These are phyloP conservation scores for Lampropteryx suffumata DNA, from an alignment of 2,888 invertebrate species.

Conservation along the genomic window DNA sequence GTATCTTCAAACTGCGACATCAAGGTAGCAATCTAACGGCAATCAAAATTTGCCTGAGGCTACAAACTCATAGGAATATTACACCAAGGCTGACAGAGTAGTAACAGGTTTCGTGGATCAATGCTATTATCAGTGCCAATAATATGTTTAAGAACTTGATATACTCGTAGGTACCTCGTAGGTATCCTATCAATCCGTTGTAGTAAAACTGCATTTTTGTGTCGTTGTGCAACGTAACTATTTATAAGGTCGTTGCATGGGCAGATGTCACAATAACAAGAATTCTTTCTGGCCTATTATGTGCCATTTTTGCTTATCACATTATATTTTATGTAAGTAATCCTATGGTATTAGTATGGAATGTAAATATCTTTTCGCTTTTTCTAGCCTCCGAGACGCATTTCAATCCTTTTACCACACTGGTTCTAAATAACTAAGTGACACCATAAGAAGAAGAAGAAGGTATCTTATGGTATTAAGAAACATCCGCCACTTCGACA, in stretches of 20 bases:
- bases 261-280: slow-evolving; percentile 18
- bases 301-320: background rate
- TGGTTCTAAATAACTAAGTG: too few relatives aligned
- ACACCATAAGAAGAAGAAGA: too few relatives aligned
- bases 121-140: slow-evolving; percentile 34
- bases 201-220: slow-evolving; percentile 9
- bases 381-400: too few relatives aligned
- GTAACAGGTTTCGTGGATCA: slow-evolving; percentile 38
- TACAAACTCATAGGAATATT: slow-evolving; percentile 34
- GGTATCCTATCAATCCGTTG: slow-evolving; percentile 5
- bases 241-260: slow-evolving; percentile 11
- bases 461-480: too few relatives aligned
- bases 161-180: too few relatives aligned
- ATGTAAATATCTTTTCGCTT: too few relatives aligned
- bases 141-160: slow-evolving; percentile 19
- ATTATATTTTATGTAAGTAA: too few relatives aligned
- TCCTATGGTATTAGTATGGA: too few relatives aligned
- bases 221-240: background rate
- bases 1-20: slow-evolving; percentile 31
- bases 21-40: slow-evolving; percentile 28
- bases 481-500: too few relatives aligned
- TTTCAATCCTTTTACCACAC: too few relatives aligned
- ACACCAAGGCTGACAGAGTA: slow-evolving; percentile 36
- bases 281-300: slow-evolving; percentile 8
- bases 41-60: slow-evolving; percentile 32